Evolutionary conservation across 2,113 vertebrate species (phyloP), one percentile per base, ranked within the genome.

Genomic region (Otus sunia): DNA sequence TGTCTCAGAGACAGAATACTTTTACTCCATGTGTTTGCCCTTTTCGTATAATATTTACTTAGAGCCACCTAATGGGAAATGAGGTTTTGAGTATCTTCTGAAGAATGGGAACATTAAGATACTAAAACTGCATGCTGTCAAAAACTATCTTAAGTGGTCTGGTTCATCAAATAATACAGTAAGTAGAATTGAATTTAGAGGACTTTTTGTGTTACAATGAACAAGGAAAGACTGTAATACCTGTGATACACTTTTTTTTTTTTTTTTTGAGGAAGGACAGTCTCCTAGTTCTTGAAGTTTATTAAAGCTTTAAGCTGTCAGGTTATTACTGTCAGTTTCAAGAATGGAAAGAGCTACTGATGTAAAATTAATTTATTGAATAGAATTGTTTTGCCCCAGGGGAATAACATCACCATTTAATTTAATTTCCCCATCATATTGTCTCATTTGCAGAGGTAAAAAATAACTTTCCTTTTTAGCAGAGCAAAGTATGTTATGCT

Each of bases 351-450:
- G 96, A 98, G 96, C 98, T 98, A 96, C 97, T 98, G 97, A 98
- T 98, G 97, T 98, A 98, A 98, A 98, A 98, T 98, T 98, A 98
- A 98, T 98, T 98, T 98, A 98, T 98, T 97, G 98, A 98, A 98
- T 98, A 97, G 97, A 97, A 98, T 97, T 98, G 98, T 98, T 98
- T 98, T 98, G 98, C 98, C 98, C 98, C 97, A 92, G 85, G 98
- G 97, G 98, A 98, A 98, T 98, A 98, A 98, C 98, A 98, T 98
- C 98, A 98, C 97, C 96, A 98, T 98, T 98, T 98, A 98, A 98
- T 98, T 98, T 98, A 98, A 98, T 98, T 98, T 98, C 94, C 86
- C 97, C 97, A 97, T 98, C 98, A 98, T 98, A 98, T 98, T 98
- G 97, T 98, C 98, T 98, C 98, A 98, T 98, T 98, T 98, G 97